Percentiles rank a stretch among this genome's conserved stretches.
phyloP scores from a whole-genome alignment of 2,888 invertebrate species.

The Stramonita haemastoma region DNA sequence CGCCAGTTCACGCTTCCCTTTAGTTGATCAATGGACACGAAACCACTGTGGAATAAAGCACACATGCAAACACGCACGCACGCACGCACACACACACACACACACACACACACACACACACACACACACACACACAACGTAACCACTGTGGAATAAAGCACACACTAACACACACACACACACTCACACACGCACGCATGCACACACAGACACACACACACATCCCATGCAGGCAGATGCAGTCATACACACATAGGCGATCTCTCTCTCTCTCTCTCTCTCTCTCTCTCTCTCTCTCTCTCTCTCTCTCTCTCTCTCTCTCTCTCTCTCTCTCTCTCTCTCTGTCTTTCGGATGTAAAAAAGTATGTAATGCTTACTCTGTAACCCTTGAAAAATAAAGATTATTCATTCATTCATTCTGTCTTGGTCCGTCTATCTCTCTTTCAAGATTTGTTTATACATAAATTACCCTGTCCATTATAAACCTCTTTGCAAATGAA shows the following conservation, averaged over 20 bases:
- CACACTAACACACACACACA: not conserved
- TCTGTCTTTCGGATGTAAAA: no score
- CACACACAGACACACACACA: not conserved
- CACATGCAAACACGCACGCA: not conserved
- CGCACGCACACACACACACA: constrained; percentile 19
- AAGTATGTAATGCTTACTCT: no score
- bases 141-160: constrained; percentile 54
- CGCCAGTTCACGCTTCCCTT: constrained; percentile 57
- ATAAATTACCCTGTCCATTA: no score
- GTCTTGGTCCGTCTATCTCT: no score
- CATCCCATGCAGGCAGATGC: not conserved
- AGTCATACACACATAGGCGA: not conserved
- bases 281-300: no score
- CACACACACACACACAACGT: constrained; percentile 45
- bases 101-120: constrained; percentile 7
- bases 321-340: no score
- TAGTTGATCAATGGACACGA: constrained; percentile 53
- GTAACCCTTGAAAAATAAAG: no score
- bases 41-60: constrained; percentile 54
- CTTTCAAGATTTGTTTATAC: no score
- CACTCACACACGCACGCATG: not conserved
- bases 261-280: no score
- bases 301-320: no score
- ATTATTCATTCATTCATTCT: no score
- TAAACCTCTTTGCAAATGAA: no score